These are phyloP conservation scores for Alethe diademata DNA, from an alignment of 2,113 vertebrate genomes.

Conservation along the genomic window DNA sequence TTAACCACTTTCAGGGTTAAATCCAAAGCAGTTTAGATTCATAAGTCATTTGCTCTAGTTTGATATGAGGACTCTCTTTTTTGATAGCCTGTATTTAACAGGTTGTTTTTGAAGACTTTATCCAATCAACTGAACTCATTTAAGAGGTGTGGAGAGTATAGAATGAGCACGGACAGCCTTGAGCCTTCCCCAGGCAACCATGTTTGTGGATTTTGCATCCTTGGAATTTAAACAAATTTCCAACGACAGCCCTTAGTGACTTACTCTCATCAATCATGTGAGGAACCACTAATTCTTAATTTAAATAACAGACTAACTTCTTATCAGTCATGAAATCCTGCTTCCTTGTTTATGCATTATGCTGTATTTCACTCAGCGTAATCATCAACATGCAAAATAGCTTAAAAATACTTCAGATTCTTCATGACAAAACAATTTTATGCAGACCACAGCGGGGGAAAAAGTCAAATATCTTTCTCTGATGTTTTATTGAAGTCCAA, in stretches of 20 bases:
- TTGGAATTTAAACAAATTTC: not conserved
- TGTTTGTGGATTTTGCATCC: not conserved
- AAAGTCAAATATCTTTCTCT: not conserved
- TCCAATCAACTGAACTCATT: not conserved
- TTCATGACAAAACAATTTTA: not conserved
- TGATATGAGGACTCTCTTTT: not conserved
- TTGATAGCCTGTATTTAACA: not conserved
- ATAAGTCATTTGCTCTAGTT: not conserved
- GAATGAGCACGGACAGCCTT: not conserved
- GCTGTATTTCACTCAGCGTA: not conserved
- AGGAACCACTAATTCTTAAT: not conserved
- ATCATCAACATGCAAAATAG: not conserved
- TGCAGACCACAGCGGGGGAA: fast-evolving
- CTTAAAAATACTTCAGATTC: not conserved
- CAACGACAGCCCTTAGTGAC: not conserved
- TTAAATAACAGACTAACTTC: not conserved
- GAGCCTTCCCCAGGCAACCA: not conserved
- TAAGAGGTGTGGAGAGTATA: not conserved
- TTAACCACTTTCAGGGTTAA: not conserved
- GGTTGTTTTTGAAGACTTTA: not conserved
- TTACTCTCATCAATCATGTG: not conserved
- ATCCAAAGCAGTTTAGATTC: not conserved
- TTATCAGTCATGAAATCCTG: not conserved
- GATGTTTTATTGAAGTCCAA: not conserved
- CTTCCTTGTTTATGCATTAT: not conserved